phyloP scores from a whole-genome alignment of 2,888 invertebrate genomes.

The Poecilobothrus nobilitatus region DNA sequence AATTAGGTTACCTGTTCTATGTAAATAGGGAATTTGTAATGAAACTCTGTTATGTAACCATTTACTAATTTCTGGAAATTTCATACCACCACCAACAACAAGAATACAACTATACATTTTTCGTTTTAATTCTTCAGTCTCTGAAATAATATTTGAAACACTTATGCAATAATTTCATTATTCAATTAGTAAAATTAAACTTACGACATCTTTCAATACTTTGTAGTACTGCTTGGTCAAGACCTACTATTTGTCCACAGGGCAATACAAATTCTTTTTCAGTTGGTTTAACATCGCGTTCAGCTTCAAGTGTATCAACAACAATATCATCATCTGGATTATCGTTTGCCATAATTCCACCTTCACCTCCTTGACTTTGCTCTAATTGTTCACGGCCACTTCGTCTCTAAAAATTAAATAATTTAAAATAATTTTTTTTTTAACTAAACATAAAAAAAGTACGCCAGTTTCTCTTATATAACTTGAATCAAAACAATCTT shows the following conservation, averaged over 20 bases:
- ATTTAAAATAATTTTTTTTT: neutral
- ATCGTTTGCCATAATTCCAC: constrained; percentile 39
- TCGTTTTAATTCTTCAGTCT: constrained; percentile 78
- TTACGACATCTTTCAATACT: constrained; percentile 82
- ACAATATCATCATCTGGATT: constrained; percentile 64
- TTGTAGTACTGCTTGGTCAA: constrained; percentile 85
- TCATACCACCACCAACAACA: constrained; percentile 86
- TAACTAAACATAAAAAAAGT: constrained; percentile 13
- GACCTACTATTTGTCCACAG: constrained; percentile 70
- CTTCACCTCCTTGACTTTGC: constrained; percentile 44
- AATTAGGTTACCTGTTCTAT: constrained; percentile 50
- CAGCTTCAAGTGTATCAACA: constrained; percentile 54
- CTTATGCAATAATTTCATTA: neutral
- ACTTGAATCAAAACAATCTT: constrained; percentile 89
- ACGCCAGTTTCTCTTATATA: constrained; percentile 82
- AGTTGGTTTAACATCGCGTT: constrained; percentile 42
- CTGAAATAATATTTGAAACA: constrained; percentile 36
- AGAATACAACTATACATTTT: constrained; percentile 92
- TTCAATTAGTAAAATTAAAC: constrained; percentile 29
- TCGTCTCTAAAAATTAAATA: constrained; percentile 43
- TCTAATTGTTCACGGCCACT: constrained; percentile 46
- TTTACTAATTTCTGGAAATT: constrained; percentile 71
- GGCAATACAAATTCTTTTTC: constrained; percentile 62
- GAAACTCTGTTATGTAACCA: constrained; percentile 85
- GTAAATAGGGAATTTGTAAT: constrained; percentile 71